Conservation (phyloP, 2,888 invertebrate species). For the Clitarchus hookeri region DNA sequence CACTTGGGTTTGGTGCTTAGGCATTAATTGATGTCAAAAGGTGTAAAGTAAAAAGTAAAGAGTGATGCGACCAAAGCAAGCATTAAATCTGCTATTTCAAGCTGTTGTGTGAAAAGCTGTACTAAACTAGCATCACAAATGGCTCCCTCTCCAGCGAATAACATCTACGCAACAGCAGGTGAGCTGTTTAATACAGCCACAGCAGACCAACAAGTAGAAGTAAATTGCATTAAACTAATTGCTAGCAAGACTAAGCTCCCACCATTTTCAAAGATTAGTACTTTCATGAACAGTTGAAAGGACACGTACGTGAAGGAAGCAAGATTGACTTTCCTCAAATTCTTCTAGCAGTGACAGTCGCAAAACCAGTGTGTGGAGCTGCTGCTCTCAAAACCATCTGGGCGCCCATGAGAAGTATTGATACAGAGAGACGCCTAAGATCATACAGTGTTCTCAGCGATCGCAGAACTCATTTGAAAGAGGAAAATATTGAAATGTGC, state of each 20-base stretch:
- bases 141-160: constrained; percentile 21
- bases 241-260: neutral
- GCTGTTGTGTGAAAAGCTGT: too few species aligned
- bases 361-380: neutral
- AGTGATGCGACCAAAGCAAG: too few species aligned
- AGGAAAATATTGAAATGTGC: too few species aligned
- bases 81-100: too few species aligned
- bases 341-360: neutral
- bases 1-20: too few species aligned
- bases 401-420: neutral
- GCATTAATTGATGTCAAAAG: too few species aligned
- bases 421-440: neutral
- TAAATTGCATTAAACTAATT: neutral
- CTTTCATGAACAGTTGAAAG: neutral
- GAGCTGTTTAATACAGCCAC: neutral
- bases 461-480: too few species aligned
- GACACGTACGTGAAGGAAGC: neutral
- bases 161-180: neutral
- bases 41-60: too few species aligned
- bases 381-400: neutral
- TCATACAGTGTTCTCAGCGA: neutral
- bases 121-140: constrained; percentile 22
- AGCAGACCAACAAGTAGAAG: neutral
- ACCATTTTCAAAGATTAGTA: neutral
- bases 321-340: neutral